Evolutionary conservation across 2,797 vertebrate species (phyloP).

Genomic region (Hafferia zeledoni): DNA sequence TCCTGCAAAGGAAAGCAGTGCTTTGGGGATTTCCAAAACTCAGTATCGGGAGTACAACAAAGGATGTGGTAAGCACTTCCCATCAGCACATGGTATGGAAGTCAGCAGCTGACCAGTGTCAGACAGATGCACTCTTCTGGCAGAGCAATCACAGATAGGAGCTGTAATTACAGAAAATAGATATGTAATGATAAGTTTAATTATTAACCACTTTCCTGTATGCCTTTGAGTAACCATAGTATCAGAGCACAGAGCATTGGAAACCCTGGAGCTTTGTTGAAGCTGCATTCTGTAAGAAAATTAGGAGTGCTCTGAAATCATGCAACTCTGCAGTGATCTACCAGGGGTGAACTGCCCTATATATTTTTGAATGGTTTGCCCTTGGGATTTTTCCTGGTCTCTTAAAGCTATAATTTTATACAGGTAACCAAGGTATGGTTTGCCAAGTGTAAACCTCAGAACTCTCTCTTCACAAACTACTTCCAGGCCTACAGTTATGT

Average conservation of each 20-base stretch:
- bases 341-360: background rate
- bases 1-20: background rate
- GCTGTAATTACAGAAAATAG: background rate
- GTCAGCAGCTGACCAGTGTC: conserved; percentile 10
- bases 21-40: conserved; percentile 24
- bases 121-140: background rate
- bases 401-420: background rate
- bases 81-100: background rate
- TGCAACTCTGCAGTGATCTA: background rate
- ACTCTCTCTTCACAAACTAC: background rate
- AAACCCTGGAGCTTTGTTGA: background rate
- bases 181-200: conserved; percentile 5
- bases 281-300: background rate
- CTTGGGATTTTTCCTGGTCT: background rate
- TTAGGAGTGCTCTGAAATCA: background rate
- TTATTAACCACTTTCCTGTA: conserved; percentile 2
- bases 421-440: background rate
- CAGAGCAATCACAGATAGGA: background rate
- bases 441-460: background rate
- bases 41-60: background rate
- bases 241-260: background rate
- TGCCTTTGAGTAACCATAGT: background rate
- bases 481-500: background rate
- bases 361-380: background rate
- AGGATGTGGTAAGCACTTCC: background rate